These are phyloP conservation scores for Carollia perspicillata DNA, from an alignment of 2,113 vertebrate species.

Conservation along the genomic window DNA sequence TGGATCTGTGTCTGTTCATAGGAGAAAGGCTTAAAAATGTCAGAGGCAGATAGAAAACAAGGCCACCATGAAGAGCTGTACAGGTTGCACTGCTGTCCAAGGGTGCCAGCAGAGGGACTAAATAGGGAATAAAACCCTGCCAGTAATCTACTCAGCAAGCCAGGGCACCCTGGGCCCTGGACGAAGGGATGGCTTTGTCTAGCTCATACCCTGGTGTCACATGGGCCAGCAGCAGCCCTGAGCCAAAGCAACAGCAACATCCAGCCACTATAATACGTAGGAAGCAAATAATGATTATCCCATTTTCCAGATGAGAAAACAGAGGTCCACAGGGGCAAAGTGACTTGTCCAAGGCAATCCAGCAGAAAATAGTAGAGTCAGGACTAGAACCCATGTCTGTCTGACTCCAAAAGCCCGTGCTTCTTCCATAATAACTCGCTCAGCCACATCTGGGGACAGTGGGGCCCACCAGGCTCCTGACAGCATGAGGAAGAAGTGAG, in stretches of 20 bases:
- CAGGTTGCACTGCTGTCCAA: neutral
- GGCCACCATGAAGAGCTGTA: neutral
- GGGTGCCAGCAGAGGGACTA: neutral
- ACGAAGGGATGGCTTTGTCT: neutral
- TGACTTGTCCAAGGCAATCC: neutral
- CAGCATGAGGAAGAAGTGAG: neutral
- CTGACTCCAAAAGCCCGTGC: neutral
- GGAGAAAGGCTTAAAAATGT: neutral
- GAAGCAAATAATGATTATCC: neutral
- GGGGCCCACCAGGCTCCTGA: neutral
- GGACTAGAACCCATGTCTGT: neutral
- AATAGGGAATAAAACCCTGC: neutral
- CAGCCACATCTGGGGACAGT: neutral
- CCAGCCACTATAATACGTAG: neutral
- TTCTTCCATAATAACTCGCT: neutral
- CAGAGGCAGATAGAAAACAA: neutral
- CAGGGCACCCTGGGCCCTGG: neutral
- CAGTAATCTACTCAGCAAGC: neutral
- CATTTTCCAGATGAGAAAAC: neutral
- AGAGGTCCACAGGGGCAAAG: neutral
- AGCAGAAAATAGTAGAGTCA: neutral
- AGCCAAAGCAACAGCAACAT: neutral
- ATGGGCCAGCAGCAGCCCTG: neutral
- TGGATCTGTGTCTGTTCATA: neutral
- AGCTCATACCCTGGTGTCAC: neutral